Base-by-base conservation (phyloP, 1,140 invertebrate species). In the Oppia nitens region DNA sequence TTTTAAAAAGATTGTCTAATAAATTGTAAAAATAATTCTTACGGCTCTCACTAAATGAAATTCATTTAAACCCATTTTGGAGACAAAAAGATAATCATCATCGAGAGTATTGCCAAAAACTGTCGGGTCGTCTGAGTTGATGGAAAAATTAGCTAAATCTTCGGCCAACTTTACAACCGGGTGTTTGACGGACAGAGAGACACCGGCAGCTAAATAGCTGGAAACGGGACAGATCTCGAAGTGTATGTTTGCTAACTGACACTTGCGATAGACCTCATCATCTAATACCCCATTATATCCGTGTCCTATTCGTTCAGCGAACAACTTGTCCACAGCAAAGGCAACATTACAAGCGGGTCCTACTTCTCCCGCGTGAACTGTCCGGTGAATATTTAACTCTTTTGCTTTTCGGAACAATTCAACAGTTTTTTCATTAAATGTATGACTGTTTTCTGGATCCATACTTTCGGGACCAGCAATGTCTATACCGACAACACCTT, bases 401-500 rank as follows among this genome's bases (percentile, higher is more conserved):
- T 62, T 64, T 4, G 77, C 78, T 47, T 21, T n/a, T 27, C 29
- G 20, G 24, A 60, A 59, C 6, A 45, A 26, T 3, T 17, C 21
- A 12, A 20, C 24, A 21, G 17, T 54, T 9, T 29, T n/a, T 14
- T 50, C 58, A 6, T 52, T 21, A 12, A 54, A 52, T 40, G 32
- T 6, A 40, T 40, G 6, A 40, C 32, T 40, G 6, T 6, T 17
- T 9, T 6, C 6, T 40, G 6, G 6, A 17, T 40, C 32, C 2
- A 63, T 67, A 4, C 68, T 68, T 62, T 78, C 77, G 40, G 74
- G 68, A 21, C 77, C 77, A 27, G 78, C 78, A 25, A 80, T 70
- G 65, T 81, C 79, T 59, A 81, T 78, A 17, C 71, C 79, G 21
- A 80, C 77, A 4, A 81, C 77, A 12, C 78, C 77, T 23, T 73